A percentile compares a stretch with the other conserved stretches of the same genome.
These are phyloP conservation scores for Drosophila serrata DNA, from an alignment of 1,140 invertebrate genomes.

Conservation along the genomic window DNA sequence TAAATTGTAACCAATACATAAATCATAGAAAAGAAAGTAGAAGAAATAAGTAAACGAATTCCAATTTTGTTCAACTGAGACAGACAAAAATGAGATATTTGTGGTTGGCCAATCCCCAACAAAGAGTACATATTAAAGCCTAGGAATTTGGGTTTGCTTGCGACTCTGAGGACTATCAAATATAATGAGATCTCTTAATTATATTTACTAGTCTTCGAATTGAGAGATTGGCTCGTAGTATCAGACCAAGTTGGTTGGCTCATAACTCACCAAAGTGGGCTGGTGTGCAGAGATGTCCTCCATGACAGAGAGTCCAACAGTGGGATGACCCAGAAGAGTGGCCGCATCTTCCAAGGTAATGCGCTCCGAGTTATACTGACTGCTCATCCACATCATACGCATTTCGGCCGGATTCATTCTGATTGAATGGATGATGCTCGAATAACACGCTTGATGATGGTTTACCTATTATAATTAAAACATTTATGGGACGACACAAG, in stretches of 20 bases:
- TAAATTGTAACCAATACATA: slow-evolving; percentile 76
- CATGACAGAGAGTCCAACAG: slow-evolving; percentile 82
- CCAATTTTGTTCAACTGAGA: slow-evolving; percentile 67
- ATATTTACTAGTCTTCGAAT: slow-evolving; percentile 45
- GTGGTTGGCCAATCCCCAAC: slow-evolving; percentile 51
- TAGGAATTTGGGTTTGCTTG: slow-evolving; percentile 70
- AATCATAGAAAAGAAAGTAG: slow-evolving; percentile 84
- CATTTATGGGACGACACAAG: slow-evolving; percentile 34
- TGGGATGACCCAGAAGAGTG: slow-evolving; percentile 67
- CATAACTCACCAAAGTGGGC: slow-evolving; percentile 74
- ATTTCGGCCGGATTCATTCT: slow-evolving; percentile 87
- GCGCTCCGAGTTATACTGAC: slow-evolving; percentile 84
- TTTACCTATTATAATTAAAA: slow-evolving; percentile 5
- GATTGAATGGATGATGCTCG: slow-evolving; percentile 6
- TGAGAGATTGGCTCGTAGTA: slow-evolving; percentile 45
- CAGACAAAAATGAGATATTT: slow-evolving; percentile 53
- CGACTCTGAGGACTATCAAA: slow-evolving; percentile 48
- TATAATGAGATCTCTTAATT: slow-evolving; percentile 31
- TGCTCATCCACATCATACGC: slow-evolving; percentile 92
- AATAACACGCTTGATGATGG: background rate
- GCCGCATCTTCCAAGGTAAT: slow-evolving; percentile 80
- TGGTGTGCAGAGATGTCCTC: slow-evolving; percentile 76
- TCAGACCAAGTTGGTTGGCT: slow-evolving; percentile 1
- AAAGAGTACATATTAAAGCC: slow-evolving; percentile 32
- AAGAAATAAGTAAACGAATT: slow-evolving; percentile 83